Percentiles rank a stretch among this genome's conserved stretches.
Conservation (phyloP, 1,140 invertebrate genomes). For the Rhynchophorus ferrugineus region DNA sequence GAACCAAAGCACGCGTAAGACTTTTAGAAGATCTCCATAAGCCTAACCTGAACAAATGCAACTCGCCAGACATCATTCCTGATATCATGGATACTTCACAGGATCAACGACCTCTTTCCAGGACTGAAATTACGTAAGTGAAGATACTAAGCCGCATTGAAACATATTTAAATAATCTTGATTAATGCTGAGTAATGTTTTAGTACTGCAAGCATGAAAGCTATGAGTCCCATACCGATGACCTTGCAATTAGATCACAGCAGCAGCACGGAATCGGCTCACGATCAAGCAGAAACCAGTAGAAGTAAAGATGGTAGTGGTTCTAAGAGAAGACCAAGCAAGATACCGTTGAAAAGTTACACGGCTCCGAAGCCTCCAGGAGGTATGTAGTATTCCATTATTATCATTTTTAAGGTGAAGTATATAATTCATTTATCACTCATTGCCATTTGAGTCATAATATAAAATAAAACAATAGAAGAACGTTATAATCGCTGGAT, state of each 20-base stretch:
- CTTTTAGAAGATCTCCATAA: constrained; percentile 53
- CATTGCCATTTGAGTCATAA: too few relatives aligned
- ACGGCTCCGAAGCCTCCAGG: constrained; percentile 51
- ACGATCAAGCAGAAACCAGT: constrained; percentile 45
- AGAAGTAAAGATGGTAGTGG: constrained; percentile 22
- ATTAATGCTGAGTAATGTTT: too few relatives aligned
- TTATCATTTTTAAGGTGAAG: too few relatives aligned
- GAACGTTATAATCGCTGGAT: too few relatives aligned
- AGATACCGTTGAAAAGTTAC: constrained; percentile 56
- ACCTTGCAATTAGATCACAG: constrained; percentile 49
- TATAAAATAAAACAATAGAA: too few relatives aligned
- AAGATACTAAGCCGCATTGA: too few relatives aligned
- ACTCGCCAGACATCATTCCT: constrained; percentile 43
- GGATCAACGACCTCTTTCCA: constrained; percentile 10
- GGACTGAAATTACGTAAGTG: constrained; percentile 23
- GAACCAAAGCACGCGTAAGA: constrained; percentile 64
- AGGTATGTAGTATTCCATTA: constrained; percentile 19
- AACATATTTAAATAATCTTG: not conserved
- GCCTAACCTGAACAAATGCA: constrained; percentile 18
- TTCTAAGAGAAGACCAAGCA: constrained; percentile 50
- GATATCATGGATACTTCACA: constrained; percentile 40
- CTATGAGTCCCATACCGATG: constrained; percentile 48
- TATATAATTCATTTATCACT: too few relatives aligned
- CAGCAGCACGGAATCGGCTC: constrained; percentile 56
- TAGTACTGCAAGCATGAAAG: constrained; percentile 46